Base-by-base conservation (phyloP, 2,888 invertebrate species). In the Galeopsomyia nigrocyanea region DNA sequence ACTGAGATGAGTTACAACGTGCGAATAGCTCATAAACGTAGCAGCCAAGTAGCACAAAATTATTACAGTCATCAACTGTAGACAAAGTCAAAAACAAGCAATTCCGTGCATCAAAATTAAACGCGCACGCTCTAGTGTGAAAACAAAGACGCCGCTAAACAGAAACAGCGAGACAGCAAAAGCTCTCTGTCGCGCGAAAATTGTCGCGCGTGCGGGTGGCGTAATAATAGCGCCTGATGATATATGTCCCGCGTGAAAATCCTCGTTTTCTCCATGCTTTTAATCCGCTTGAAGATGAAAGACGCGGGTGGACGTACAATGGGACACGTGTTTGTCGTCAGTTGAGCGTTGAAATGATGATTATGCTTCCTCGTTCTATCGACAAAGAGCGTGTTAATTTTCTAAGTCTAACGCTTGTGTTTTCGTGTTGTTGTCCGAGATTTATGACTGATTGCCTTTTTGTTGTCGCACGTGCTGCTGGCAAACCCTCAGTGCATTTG, bases 171-270 rank as follows among this genome's bases (percentile, higher is more conserved):
- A 16, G 21, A 60, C 47, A 61, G 19, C 62, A 26, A 57, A 49
- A 65, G 61, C 76, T 74, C 10, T 39, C 39, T 78, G 78, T 80
- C 76, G 6, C 78, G 76, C 78, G 75, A 76, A 60, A 75, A 72
- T 70, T 71, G 76, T 77, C 77, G 78, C 77, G 79, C 78, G 78
- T 79, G 80, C 81, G 81, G 39, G 79, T 76, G 75, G 78, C 78
- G 77, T 81, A 81, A 81, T 82, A 82, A 82, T 81, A 82, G 79
- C 79, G 77, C 79, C 71, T n/a, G 77, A 82, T 81, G 79, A 82
- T 82, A 79, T 78, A 78, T 55, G 74, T 26, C 69, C 68, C 71
- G 39, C 39, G 13, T 51, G 50, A 70, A 39, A 70, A 68, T 73
- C 61, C 61, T 39, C 39, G 39, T 39, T 39, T 56, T 46, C 58